Base-by-base conservation (phyloP, 2,888 invertebrate species). In the Protophormia terraenovae region DNA sequence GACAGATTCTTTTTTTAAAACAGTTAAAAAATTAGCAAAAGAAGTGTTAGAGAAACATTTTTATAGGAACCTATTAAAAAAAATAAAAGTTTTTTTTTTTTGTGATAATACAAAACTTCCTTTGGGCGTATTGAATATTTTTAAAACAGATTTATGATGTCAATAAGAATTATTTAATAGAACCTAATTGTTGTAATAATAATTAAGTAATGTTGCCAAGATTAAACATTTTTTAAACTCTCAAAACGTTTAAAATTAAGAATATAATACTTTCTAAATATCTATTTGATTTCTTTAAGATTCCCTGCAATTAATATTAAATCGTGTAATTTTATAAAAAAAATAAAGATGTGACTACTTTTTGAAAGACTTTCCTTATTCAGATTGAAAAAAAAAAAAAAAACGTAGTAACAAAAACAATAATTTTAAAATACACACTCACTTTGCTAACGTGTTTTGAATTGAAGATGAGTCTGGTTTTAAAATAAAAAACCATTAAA, bases 401-500 rank as follows among this genome's bases (percentile, higher is more conserved):
- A n/a, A 16, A 66, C 41, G 12, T 38, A 19, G n/a, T 14, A 7
- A 12, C 38, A 60, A 69, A 58, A 60, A 10, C 27, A 12, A 66
- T 29, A 35, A 55, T 58, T 72, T 64, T 19, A 45, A 41, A 80
- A 55, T 32, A 73, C 67, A 62, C 66, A 67, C 41, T 62, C 50
- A 32, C 67, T 16, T 14, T 3, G 67, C 22, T 55, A 85, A 85
- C 85, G 75, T 85, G 83, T 75, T 77, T 79, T 50, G 85, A 75
- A 83, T 85, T 71, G 75, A 83, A 85, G 78, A 85, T 85, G 84
- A 69, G 76, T 73, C 41, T 38, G 14, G 24, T 50, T 53, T 22
- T 27, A 66, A 80, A 55, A 50, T 27, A 66, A 80, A 55, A 50
- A 14, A 19, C 19, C 19, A 32, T 60, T 27, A 14, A 60, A 69